A percentile compares a stretch with the other conserved stretches of the same genome.
These are phyloP conservation scores for Norana najaformis DNA, from an alignment of 2,888 invertebrate species.

Conservation along the genomic window DNA sequence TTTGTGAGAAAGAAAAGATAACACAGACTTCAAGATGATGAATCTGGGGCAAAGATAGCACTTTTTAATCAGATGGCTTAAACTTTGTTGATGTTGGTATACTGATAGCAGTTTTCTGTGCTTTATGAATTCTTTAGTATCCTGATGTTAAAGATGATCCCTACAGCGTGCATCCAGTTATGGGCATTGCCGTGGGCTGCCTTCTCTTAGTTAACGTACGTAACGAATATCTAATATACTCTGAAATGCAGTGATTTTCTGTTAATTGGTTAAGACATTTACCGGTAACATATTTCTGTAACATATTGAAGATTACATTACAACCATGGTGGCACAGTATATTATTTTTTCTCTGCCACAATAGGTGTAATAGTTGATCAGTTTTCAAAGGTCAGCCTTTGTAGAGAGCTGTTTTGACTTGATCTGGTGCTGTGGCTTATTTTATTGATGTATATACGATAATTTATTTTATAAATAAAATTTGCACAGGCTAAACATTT, in stretches of 20 bases:
- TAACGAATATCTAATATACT: background rate
- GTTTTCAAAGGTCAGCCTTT: background rate
- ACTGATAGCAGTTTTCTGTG: background rate
- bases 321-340: background rate
- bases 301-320: background rate
- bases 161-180: background rate
- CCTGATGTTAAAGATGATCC: background rate
- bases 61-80: background rate
- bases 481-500: background rate
- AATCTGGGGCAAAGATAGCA: background rate
- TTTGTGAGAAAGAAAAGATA: background rate
- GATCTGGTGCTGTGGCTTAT: background rate
- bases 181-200: background rate
- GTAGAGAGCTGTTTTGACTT: background rate
- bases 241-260: background rate
- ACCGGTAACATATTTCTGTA: background rate
- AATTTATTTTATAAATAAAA: background rate
- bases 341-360: background rate
- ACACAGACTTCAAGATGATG: background rate
- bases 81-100: background rate
- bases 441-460: background rate
- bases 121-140: background rate
- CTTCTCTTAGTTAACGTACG: slow-evolving; percentile 21
- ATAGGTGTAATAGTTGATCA: background rate
- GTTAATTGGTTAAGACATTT: background rate